Evolutionary conservation across 2,888 invertebrate genomes (phyloP), one percentile per base, ranked within the genome.

Genomic region (Ornithoptera alexandrae): DNA sequence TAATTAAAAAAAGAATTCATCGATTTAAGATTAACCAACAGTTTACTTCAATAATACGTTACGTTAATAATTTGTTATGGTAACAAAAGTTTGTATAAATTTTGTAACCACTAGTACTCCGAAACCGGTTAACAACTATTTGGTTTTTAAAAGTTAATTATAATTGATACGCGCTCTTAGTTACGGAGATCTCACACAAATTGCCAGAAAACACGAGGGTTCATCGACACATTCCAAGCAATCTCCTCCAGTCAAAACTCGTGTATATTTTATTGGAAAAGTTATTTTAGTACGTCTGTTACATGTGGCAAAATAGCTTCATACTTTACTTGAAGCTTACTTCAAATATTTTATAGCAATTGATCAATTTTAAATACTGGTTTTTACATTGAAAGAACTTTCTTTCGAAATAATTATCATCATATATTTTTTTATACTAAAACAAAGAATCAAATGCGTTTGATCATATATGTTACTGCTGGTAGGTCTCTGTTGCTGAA

Each of bases 261-360:
- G 42, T 62, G 67, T 67, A 68, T 68, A 65, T 67, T 67, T 71
- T 71, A 71, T 71, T 71, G 61, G 67, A 20, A 68, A 71, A 71
- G 70, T 71, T 71, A 71, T 68, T 71, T 71, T 65, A 71, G 67
- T 57, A 71, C 67, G 63, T 65, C 67, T 62, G 67, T 68, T 70
- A 65, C 63, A 61, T 64, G 67, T 64, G 64, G 67, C 64, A 64
- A 70, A 67, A 67, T 67, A 64, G 64, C 64, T 57, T 70, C 64
- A 58, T 67, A 70, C 61, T 56, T 57, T 67, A 67, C 56, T 61
- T 57, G 67, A 65, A 70, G 61, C 65, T 46, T n/a, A 56, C 39
- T 57, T 64, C 42, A 56, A 62, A 61, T 67, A 65, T 46, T 64
- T 67, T 64, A 57, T 65, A 53, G 46, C 42, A 24, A 63, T 60